These are phyloP conservation scores for Helicorthomorpha holstii DNA, from an alignment of 1,140 invertebrate species.

Conservation along the genomic window DNA sequence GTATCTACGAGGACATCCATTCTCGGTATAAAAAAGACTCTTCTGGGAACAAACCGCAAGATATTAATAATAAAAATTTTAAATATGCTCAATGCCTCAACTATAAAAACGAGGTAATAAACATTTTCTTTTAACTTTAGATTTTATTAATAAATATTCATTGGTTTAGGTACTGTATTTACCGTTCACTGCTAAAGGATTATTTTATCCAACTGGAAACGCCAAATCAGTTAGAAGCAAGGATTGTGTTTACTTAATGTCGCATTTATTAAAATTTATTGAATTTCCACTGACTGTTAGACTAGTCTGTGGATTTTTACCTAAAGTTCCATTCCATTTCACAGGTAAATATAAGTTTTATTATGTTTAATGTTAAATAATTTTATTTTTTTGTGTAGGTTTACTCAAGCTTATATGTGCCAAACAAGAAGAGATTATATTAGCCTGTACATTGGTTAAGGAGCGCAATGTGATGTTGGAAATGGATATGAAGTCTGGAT, in stretches of 20 bases:
- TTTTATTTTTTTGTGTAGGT: conserved; percentile 16
- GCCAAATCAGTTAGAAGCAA: conserved; percentile 17
- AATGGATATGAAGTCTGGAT: conserved; percentile 22
- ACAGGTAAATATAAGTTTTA: conserved; percentile 21
- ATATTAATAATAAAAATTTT: conserved; percentile 6
- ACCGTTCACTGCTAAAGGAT: conserved; percentile 21
- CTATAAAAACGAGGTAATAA: conserved; percentile 21
- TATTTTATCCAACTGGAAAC: conserved; percentile 25
- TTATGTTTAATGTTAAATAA: conserved; percentile 1
- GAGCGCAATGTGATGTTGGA: conserved; percentile 23
- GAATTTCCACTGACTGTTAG: conserved; percentile 20
- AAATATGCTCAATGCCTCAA: conserved; percentile 26
- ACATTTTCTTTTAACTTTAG: not conserved
- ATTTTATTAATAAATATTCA: conserved; percentile 1
- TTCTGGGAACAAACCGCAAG: not conserved
- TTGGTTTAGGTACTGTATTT: conserved; percentile 21
- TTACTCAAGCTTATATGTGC: conserved; percentile 20
- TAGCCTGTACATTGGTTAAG: conserved; percentile 24
- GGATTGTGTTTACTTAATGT: conserved; percentile 22
- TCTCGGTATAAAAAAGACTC: conserved; percentile 10
- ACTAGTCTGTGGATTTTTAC: conserved; percentile 22
- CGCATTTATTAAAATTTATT: conserved; percentile 19
- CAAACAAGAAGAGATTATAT: conserved; percentile 22
- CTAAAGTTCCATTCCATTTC: conserved; percentile 20
- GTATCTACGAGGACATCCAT: conserved; percentile 23